Evolutionary conservation across 1,140 invertebrate species (phyloP).

Genomic region (Gryon sp.): DNA sequence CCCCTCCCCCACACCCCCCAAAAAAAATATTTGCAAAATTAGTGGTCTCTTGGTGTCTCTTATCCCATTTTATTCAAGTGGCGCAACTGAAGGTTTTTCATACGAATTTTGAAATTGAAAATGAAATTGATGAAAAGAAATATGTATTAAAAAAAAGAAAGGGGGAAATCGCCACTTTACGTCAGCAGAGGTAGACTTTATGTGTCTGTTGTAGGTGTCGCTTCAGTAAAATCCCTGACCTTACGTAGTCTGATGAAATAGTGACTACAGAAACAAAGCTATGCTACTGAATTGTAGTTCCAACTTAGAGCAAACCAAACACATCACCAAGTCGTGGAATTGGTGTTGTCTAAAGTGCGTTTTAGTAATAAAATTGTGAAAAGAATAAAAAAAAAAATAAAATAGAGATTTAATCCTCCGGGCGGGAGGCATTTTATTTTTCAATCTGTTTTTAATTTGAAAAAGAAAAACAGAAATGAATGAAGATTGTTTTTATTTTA

Average conservation of each 20-base stretch:
- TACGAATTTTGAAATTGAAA: too few relatives aligned
- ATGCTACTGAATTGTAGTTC: constrained; percentile 39
- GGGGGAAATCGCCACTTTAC: constrained; percentile 36
- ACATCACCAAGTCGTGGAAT: constrained; percentile 12
- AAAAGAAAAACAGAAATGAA: too few relatives aligned
- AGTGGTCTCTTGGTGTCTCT: constrained; percentile 33
- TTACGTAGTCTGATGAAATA: constrained; percentile 29
- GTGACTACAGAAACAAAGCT: constrained; percentile 12
- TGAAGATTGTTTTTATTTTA: too few relatives aligned
- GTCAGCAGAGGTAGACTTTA: constrained; percentile 51
- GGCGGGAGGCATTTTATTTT: too few relatives aligned
- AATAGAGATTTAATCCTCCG: too few relatives aligned
- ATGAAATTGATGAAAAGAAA: too few relatives aligned
- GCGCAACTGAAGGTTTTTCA: too few relatives aligned
- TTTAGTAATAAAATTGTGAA: constrained; percentile 10
- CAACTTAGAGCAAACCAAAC: constrained; percentile 23
- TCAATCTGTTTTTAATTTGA: too few relatives aligned
- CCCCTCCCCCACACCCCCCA: too few relatives aligned
- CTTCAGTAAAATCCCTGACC: constrained; percentile 36
- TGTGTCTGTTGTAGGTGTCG: constrained; percentile 59
- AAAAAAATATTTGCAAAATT: constrained; percentile 15
- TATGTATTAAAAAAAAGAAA: constrained; percentile 4
- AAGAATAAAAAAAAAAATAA: neutral
- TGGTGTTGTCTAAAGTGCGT: constrained; percentile 35
- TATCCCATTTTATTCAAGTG: constrained; percentile 27